phyloP scores from a whole-genome alignment of 2,113 vertebrate species.

The Erythrocebus patas region DNA sequence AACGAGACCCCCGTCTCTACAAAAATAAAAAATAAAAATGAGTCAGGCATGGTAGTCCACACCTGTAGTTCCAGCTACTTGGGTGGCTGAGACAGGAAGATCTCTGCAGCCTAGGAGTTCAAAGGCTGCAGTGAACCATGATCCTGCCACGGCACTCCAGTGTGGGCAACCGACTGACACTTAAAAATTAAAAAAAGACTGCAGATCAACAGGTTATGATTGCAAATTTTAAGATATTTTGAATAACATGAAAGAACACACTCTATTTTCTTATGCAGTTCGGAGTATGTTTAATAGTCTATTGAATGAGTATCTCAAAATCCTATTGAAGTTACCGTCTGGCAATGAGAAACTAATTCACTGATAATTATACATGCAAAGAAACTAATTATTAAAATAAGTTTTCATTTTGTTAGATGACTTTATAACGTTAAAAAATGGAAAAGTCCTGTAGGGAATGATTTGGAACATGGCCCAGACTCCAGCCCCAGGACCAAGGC shows the following conservation, averaged over 20 bases:
- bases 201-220: neutral
- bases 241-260: neutral
- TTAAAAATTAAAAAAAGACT: neutral
- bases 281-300: neutral
- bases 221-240: neutral
- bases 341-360: constrained; percentile 11
- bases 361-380: neutral
- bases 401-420: neutral
- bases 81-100: too few species aligned
- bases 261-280: neutral
- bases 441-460: neutral
- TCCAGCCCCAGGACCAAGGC: neutral
- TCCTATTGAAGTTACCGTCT: neutral
- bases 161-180: neutral
- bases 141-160: too few species aligned
- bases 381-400: neutral
- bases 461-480: neutral
- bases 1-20: too few species aligned
- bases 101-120: too few species aligned
- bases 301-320: neutral
- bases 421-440: neutral
- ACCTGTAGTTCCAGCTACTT: too few species aligned
- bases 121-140: too few species aligned
- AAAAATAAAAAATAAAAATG: too few species aligned
- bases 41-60: too few species aligned